These are phyloP conservation scores for Pinctada fucata DNA, from an alignment of 2,888 invertebrate species.

Conservation along the genomic window DNA sequence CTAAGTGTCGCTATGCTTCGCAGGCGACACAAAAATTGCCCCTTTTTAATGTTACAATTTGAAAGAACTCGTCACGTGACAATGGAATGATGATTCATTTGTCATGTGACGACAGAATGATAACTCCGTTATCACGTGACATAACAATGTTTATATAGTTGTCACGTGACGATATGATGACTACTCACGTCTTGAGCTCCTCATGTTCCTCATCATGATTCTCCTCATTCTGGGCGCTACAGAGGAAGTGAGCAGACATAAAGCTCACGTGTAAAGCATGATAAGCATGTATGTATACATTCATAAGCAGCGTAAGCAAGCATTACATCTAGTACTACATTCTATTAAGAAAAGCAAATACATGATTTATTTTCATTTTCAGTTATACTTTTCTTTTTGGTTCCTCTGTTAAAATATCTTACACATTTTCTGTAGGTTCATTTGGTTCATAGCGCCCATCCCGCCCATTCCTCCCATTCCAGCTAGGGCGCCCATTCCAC, in stretches of 20 bases:
- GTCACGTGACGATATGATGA: not conserved
- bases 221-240: slow-evolving; percentile 16
- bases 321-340: too few species aligned
- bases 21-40: too few species aligned
- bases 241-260: not conserved
- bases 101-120: too few species aligned
- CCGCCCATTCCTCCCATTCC: not conserved
- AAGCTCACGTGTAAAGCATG: too few species aligned
- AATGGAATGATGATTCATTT: too few species aligned
- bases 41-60: too few species aligned
- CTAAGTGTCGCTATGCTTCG: too few species aligned
- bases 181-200: slow-evolving; percentile 11
- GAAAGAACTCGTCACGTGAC: too few species aligned
- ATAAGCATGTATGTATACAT: too few species aligned
- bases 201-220: slow-evolving; percentile 24
- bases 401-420: not conserved
- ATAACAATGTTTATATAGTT: too few species aligned
- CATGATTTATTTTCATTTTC: not conserved
- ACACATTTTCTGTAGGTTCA: not conserved
- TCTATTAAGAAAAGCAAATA: not conserved
- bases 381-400: not conserved
- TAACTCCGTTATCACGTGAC: too few species aligned
- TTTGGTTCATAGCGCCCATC: not conserved
- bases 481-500: slow-evolving; percentile 3
- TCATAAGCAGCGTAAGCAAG: too few species aligned